Evolutionary conservation across 2,888 invertebrate genomes (phyloP), one percentile per base, ranked within the genome.

Genomic region (Scaeva pyrastri): DNA sequence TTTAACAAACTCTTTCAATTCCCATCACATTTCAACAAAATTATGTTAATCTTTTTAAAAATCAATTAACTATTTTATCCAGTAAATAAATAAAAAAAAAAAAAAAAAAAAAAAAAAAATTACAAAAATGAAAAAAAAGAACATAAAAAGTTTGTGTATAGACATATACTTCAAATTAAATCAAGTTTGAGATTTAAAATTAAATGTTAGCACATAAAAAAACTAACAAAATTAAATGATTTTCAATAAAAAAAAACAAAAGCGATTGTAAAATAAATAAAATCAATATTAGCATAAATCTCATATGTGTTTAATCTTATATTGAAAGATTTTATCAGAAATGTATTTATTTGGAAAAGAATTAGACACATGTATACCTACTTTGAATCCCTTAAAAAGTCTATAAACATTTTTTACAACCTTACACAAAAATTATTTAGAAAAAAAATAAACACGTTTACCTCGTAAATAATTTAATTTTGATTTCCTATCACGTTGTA

Each of bases 201-300:
- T 39, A 39, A 39, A 60, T 21, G 6, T 41, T 21, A 21, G 39
- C 8, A 21, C 0, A 60, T 21, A 60, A 60, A 39, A 60, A 19
- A 60, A 0, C 1, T 11, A 56, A 60, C 4, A 1, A 43, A 31
- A 50, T 50, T 50, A 50, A 66, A 21, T 50, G 50, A 36, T 31
- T 45, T 45, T 45, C 0, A 16, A 26, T 8, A 11, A 26, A 8
- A 26, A 31, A 21, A 36, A 41, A 39, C 23, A 26, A 7, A 11
- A 23, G 12, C n/a, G 31, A 19, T 48, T 14, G 19, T 21, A 23
- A 48, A 6, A 19, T 1, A 48, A 66, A 48, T 66, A 12, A 66
- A 66, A 66, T 50, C 50, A 66, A 50, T 39, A 66, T 66, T 66
- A 66, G 14, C 66, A 66, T 50, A 66, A 31, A 31, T 66, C 48